Conservation (phyloP, 2,113 vertebrate genomes). For the Cnemophilus loriae region DNA sequence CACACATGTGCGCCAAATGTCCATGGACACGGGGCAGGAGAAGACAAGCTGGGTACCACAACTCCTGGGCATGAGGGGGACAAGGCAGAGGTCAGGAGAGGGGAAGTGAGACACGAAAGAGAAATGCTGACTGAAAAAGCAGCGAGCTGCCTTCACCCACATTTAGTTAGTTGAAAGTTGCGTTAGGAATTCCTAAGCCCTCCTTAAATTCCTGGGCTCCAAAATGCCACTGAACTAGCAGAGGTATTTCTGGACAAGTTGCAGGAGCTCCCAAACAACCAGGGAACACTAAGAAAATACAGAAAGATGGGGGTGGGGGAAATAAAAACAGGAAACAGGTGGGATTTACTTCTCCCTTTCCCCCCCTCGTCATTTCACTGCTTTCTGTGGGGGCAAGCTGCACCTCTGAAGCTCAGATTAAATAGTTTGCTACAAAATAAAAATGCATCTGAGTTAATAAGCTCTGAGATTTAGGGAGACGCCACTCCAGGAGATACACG, state of each 20-base stretch:
- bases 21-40: accelerated
- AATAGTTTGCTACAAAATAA: conserved; percentile 2
- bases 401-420: not conserved
- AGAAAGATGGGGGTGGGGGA: conserved; percentile 4
- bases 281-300: conserved; percentile 34
- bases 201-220: conserved; percentile 27
- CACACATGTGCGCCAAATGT: not conserved
- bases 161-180: not conserved
- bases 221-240: not conserved
- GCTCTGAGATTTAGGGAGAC: not conserved
- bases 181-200: not conserved
- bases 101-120: not conserved
- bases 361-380: not conserved
- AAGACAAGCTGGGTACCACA: not conserved
- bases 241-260: conserved; percentile 57
- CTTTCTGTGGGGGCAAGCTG: not conserved
- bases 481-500: not conserved
- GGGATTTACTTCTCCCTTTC: conserved; percentile 26
- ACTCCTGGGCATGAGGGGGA: not conserved
- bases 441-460: not conserved
- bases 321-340: conserved; percentile 65
- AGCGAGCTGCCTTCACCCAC: not conserved
- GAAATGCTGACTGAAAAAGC: not conserved
- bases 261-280: conserved; percentile 50
- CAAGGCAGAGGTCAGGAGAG: not conserved